A percentile compares a stretch with the other conserved stretches of the same genome.
Evolutionary conservation across 2,797 vertebrate genomes (phyloP).

Genomic region (Coilia nasus): DNA sequence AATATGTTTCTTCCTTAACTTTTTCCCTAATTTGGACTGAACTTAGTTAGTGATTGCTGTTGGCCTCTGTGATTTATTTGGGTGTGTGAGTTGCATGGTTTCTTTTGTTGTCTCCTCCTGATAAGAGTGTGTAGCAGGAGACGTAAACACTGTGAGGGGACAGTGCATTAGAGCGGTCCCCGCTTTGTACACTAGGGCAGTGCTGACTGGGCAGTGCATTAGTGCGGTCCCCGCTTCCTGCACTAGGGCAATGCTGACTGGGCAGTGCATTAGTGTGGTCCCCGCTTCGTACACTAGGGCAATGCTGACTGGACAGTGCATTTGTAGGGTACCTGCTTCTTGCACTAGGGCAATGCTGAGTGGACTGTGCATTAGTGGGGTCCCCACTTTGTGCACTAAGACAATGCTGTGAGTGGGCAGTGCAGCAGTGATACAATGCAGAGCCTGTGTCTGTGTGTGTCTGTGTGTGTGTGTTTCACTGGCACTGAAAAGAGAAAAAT

Average conservation of each 20-base stretch:
- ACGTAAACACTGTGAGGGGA: not conserved
- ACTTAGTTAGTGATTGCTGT: not conserved
- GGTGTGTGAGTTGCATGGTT: not conserved
- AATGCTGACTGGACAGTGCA: not conserved
- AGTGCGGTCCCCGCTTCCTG: not conserved
- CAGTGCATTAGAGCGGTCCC: not conserved
- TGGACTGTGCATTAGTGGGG: not conserved
- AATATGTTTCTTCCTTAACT: not conserved
- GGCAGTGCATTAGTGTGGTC: not conserved
- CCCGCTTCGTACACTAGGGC: not conserved
- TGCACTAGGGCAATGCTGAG: not conserved
- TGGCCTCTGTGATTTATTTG: not conserved
- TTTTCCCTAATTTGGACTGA: not conserved
- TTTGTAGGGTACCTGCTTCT: not conserved
- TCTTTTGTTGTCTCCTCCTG: not conserved
- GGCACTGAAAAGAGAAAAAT: no score
- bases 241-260: not conserved
- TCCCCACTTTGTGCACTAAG: not conserved
- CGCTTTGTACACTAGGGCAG: not conserved
- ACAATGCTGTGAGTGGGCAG: not conserved
- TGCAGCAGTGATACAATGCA: not conserved
- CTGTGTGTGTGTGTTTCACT: no score
- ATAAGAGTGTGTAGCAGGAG: not conserved
- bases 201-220: not conserved
- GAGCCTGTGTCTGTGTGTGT: not conserved